Base-by-base conservation (phyloP, 2,888 invertebrate genomes). In the Dione vanillae region DNA sequence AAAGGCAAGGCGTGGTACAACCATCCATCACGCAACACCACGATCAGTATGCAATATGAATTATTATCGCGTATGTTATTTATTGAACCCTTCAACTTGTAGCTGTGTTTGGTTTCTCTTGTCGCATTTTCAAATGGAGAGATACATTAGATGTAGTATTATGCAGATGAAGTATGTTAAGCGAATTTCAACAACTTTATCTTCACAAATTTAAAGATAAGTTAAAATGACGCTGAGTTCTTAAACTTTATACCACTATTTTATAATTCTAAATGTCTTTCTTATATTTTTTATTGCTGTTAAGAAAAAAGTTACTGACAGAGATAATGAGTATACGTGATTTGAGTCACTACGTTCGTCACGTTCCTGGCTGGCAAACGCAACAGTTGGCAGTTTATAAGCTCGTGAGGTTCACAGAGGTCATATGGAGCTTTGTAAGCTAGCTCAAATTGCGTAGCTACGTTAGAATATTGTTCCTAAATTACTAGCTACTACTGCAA, bases 51-150 rank as follows among this genome's bases (percentile, higher is more conserved):
- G 84, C 78, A 72, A 74, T 76, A 82, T 86, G 84, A 89, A 83
- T 86, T 87, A 90, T 87, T 82, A 83, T 80, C 78, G 77, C 78
- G 82, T 75, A 77, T 74, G 80, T 87, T 84, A 89, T 90, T 88
- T 89, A 90, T 89, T 76, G 85, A 77, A 74, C 75, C 80, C 78
- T 77, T 54, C 49, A 40, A 66, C 75, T 71, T 71, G 76, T 81
- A 80, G 85, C 83, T 81, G 80, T 77, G 82, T 85, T 80, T 74
- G 75, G 77, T 88, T 89, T 88, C 88, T 83, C 89, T 81, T 86
- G 88, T 87, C 82, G 82, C 79, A 80, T 76, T 71, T 67, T 74
- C 76, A 73, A 82, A 80, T 81, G 71, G 78, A 76, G 76, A 78
- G 71, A 74, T 77, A 77, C 78, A 77, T 68, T 66, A 72, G 69